Conservation (phyloP, 2,888 invertebrate genomes). For the Pelosia muscerda region DNA sequence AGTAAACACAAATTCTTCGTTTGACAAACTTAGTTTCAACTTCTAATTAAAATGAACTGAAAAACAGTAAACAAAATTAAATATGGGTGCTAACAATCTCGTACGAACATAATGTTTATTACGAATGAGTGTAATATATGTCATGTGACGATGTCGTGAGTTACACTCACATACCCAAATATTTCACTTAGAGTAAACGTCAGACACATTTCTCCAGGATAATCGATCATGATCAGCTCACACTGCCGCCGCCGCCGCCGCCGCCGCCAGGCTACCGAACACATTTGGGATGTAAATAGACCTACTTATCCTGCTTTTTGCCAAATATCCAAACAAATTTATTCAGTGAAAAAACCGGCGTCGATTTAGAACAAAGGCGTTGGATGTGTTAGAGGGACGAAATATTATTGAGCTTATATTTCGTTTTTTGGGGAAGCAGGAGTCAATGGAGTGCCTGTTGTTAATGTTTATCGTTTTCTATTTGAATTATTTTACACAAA, state of each 20-base stretch:
- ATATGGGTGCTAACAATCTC: not conserved
- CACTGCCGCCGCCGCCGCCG: constrained; percentile 21
- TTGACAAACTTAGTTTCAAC: not conserved
- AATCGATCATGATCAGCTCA: constrained; percentile 67
- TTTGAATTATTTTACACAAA: constrained; percentile 6
- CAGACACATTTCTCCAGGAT: constrained; percentile 43
- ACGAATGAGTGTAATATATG: constrained; percentile 16
- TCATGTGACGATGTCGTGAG: constrained; percentile 23
- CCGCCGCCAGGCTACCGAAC: constrained; percentile 35
- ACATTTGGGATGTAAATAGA: constrained; percentile 77
- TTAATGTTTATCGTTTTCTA: constrained; percentile 25
- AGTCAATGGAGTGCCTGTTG: constrained; percentile 30
- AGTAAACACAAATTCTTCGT: too few relatives aligned
- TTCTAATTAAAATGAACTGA: not conserved
- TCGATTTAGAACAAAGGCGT: constrained; percentile 52
- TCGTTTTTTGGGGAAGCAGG: constrained; percentile 22
- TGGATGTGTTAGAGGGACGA: constrained; percentile 34
- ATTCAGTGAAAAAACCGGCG: constrained; percentile 70
- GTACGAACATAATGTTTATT: not conserved
- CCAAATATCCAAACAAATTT: constrained; percentile 79
- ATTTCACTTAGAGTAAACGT: constrained; percentile 51
- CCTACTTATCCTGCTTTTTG: constrained; percentile 78
- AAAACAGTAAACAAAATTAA: not conserved
- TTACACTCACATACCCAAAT: constrained; percentile 32
- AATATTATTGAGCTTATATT: constrained; percentile 41